Base-by-base conservation (phyloP, 2,797 vertebrate genomes). In the Sebastes glaucus region DNA sequence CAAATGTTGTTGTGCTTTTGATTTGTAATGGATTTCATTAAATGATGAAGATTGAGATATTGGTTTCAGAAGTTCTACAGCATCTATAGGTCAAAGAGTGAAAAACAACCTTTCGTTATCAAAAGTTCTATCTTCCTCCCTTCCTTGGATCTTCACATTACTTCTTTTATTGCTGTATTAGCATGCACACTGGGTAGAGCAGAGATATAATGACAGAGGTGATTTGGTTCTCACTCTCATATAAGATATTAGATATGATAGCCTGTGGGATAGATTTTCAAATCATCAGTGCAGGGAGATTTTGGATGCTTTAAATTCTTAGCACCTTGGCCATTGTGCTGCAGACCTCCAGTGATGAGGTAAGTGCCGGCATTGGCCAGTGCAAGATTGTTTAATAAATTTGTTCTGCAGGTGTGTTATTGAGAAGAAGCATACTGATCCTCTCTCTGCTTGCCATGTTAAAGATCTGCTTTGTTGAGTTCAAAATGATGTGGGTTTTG, bases 241-340 rank as follows among this genome's bases (percentile, higher is more conserved):
- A 64, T 53, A 10, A 42, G 64, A 59, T 75, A 56, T 61, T 78
- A 42, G 7, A 74, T 70, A 30, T 79, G 57, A 56, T 27, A 6
- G 62, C 66, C 46, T 42, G 22, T 52, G 62, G 77, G 57, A 55
- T 16, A 66, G 0, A 74, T 66, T 55, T 81, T 11, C 22, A 62
- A 32, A 70, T 56, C 23, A 5, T 53, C 11, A 8, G 22, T 65
- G n/a, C 56, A 28, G 35, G 20, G 23, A 82, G 53, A 25, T 9
- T 64, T 53, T 66, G 7, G 20, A n/a, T 46, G 33, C 53, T 38
- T 63, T 53, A 23, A 66, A 56, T 71, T 62, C 13, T 56, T 25
- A 38, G 23, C 55, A 52, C 27, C 16, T 70, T 52, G 25, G 33
- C 10, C 11, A 53, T 64, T 74, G 64, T 33, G 25, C 68, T 65